These are phyloP conservation scores for Cephalotes varians DNA, from an alignment of 2,888 invertebrate species.

Conservation along the genomic window DNA sequence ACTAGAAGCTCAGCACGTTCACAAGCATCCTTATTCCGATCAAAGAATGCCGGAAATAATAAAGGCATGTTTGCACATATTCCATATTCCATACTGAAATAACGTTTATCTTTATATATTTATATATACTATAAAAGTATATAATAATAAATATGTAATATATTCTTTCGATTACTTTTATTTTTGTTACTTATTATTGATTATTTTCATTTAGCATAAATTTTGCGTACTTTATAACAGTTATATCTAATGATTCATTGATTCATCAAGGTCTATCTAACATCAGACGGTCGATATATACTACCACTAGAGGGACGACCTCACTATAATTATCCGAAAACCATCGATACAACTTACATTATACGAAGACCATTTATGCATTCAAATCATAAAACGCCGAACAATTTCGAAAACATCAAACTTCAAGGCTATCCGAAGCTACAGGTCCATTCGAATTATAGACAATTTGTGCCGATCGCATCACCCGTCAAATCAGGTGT, in stretches of 20 bases:
- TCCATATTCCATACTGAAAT: not conserved
- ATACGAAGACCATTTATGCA: conserved; percentile 84
- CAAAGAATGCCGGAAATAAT: conserved; percentile 77
- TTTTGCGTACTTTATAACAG: not conserved
- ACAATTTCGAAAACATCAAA: conserved; percentile 46
- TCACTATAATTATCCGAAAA: conserved; percentile 85
- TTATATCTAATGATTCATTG: not conserved
- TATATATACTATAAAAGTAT: not conserved
- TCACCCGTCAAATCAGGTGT: conserved; percentile 66
- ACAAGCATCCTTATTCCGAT: conserved; percentile 79
- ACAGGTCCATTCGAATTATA: conserved; percentile 71
- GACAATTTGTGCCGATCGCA: conserved; percentile 57
- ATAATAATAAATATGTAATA: no score
- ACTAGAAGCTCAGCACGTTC: conserved; percentile 85
- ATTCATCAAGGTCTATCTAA: conserved; percentile 84
- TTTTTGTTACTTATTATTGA: no score
- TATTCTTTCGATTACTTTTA: not conserved
- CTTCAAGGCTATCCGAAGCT: conserved; percentile 62
- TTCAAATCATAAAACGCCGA: conserved; percentile 26
- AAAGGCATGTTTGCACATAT: conserved; percentile 71
- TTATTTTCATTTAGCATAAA: not conserved
- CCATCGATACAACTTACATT: conserved; percentile 88
- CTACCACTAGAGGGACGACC: conserved; percentile 87
- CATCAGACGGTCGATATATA: conserved; percentile 87
- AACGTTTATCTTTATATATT: not conserved